Base-by-base conservation (phyloP, 2,113 vertebrate species). In the Strix uralensis region DNA sequence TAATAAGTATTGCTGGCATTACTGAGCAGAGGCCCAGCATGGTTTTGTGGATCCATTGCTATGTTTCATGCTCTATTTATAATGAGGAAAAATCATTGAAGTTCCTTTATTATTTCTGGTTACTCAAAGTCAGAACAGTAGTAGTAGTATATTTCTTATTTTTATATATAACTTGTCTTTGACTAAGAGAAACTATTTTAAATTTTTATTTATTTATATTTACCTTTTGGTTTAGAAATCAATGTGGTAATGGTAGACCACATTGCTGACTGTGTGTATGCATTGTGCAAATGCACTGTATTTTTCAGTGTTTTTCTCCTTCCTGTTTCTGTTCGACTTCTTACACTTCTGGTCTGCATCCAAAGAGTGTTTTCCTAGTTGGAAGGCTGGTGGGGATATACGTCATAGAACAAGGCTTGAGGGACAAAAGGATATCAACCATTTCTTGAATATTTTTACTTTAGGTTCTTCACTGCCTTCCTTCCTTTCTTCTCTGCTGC, bases 111-210 rank as follows among this genome's bases (percentile, higher is more conserved):
- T 21, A 44, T 86, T 89, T 66, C 54, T 78, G 15, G 17, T 66
- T 73, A 72, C n/a, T 90, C 34, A n/a, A 52, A 79, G 30, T 72
- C 34, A 34, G 55, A 58, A 46, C 13, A 66, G n/a, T 46, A 67
- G 40, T 36, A 79, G 47, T 62, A 74, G 29, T 72, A 2, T 36
- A 46, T 57, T 72, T 81, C 27, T 72, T 79, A 40, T 47, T 66
- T 91, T 87, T 91, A 88, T 95, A 86, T 94, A 71, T 79, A 96
- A 94, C 46, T 83, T 94, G 34, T 71, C 88, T 97, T 95, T 90
- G 81, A 88, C 65, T 89, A 92, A 94, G 93, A 87, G 67, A 96
- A 97, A 79, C n/a, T 95, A 57, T 83, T 97, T 94, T 86, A 85
- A 54, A 6, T 52, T 65, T 96, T 96, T 91, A 90, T 94, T 96